Evolutionary conservation across 2,888 invertebrate genomes (phyloP).

Genomic region (Coecobrya sp.): DNA sequence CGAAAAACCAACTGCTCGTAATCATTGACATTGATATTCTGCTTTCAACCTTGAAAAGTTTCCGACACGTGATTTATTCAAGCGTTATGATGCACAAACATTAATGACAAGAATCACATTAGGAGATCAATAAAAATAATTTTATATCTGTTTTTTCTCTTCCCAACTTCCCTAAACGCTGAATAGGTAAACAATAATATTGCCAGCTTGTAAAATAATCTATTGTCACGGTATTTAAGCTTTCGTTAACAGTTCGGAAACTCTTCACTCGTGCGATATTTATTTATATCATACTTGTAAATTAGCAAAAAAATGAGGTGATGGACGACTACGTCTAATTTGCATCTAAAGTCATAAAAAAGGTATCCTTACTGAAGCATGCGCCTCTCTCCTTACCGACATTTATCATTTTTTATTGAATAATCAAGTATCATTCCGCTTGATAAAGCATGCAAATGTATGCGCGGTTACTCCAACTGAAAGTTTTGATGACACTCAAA

Average conservation of each 20-base stretch:
- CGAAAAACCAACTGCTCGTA: neutral
- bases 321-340: too few relatives aligned
- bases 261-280: neutral
- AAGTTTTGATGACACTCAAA: too few relatives aligned
- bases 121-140: neutral
- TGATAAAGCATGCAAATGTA: too few relatives aligned
- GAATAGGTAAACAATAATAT: neutral
- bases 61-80: conserved; percentile 15
- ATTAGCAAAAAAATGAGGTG: too few relatives aligned
- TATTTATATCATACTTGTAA: neutral
- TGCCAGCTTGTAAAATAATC: neutral
- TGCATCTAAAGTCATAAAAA: too few relatives aligned
- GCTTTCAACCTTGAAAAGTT: conserved; percentile 1
- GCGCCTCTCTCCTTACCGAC: too few relatives aligned
- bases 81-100: neutral
- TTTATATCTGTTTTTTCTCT: neutral
- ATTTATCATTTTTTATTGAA: neutral
- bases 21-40: neutral
- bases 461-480: too few relatives aligned
- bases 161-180: neutral
- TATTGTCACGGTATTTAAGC: conserved; percentile 17
- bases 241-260: conserved; percentile 4
- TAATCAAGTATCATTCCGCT: too few relatives aligned
- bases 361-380: too few relatives aligned
- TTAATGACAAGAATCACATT: neutral